Evolutionary conservation across 2,797 vertebrate species (phyloP).

Genomic region (Philypnodon macrostomus): DNA sequence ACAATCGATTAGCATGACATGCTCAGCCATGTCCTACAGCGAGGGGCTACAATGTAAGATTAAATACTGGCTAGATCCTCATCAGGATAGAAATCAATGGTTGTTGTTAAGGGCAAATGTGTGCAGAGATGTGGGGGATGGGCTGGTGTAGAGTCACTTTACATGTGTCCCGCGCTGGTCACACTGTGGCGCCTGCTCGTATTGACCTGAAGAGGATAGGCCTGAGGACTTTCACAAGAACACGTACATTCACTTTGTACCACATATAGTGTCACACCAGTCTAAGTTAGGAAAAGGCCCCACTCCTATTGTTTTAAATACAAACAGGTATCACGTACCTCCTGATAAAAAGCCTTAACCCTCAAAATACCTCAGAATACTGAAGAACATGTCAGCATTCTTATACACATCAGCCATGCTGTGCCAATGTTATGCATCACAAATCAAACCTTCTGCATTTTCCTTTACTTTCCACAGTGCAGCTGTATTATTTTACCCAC

Average conservation of each 20-base stretch:
- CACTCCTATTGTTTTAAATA: no score
- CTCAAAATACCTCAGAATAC: no score
- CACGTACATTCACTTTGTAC: slow-evolving; percentile 13
- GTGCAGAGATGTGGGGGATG: slow-evolving; percentile 37
- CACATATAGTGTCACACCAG: neutral
- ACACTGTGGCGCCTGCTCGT: slow-evolving; percentile 74
- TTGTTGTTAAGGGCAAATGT: slow-evolving; percentile 79
- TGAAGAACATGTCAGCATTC: no score
- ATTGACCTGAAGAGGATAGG: slow-evolving; percentile 74
- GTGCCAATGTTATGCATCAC: no score
- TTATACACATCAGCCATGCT: no score
- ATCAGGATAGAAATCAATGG: slow-evolving; percentile 93
- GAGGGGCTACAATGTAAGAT: slow-evolving; percentile 93
- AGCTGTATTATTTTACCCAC: no score
- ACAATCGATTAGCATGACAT: slow-evolving; percentile 93
- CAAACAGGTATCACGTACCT: no score
- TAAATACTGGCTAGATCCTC: slow-evolving; percentile 94
- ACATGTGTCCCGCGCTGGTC: slow-evolving; percentile 66
- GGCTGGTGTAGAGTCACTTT: slow-evolving; percentile 82
- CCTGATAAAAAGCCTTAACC: no score
- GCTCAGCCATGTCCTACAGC: slow-evolving; percentile 89
- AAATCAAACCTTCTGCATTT: no score
- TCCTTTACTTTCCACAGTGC: no score
- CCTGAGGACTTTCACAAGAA: slow-evolving; percentile 5
- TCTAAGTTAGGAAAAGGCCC: neutral